Percentiles rank a stretch among this genome's conserved stretches.
These are phyloP conservation scores for Chirona hameri DNA, from an alignment of 2,888 invertebrate genomes.

Conservation along the genomic window DNA sequence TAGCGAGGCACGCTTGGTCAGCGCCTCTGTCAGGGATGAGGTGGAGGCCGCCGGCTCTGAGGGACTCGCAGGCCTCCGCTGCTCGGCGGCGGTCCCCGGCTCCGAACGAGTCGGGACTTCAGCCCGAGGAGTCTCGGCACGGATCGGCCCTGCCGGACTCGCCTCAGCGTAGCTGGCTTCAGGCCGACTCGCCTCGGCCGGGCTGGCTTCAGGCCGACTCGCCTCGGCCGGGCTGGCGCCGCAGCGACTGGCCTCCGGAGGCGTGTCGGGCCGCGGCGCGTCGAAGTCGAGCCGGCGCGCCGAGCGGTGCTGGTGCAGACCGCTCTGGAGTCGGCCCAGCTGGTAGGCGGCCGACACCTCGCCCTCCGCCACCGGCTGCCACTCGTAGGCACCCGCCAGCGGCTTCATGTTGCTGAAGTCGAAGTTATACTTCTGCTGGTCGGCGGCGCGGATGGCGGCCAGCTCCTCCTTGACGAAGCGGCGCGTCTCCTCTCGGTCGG, in stretches of 20 bases:
- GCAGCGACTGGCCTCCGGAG: not conserved
- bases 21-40: not conserved
- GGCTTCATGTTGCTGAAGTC: slow-evolving; percentile 37
- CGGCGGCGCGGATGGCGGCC: slow-evolving; percentile 34
- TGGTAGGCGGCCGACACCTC: slow-evolving; percentile 37
- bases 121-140: too few relatives aligned
- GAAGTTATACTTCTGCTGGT: slow-evolving; percentile 36
- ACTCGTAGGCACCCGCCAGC: slow-evolving; percentile 35
- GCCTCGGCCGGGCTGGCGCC: not conserved
- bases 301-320: not conserved
- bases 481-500: slow-evolving; percentile 38
- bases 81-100: too few relatives aligned
- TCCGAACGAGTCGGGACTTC: too few relatives aligned
- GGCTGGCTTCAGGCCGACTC: too few relatives aligned
- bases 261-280: not conserved
- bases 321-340: slow-evolving; percentile 31
- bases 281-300: not conserved
- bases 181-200: too few relatives aligned
- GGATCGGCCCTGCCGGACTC: too few relatives aligned
- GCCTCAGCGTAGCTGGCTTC: too few relatives aligned
- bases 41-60: not conserved
- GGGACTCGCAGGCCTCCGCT: not conserved
- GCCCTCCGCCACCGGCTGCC: slow-evolving; percentile 32
- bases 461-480: slow-evolving; percentile 38
- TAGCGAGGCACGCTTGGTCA: not conserved